Base-by-base conservation (phyloP, 2,113 vertebrate genomes). In the Meriones unguiculatus region DNA sequence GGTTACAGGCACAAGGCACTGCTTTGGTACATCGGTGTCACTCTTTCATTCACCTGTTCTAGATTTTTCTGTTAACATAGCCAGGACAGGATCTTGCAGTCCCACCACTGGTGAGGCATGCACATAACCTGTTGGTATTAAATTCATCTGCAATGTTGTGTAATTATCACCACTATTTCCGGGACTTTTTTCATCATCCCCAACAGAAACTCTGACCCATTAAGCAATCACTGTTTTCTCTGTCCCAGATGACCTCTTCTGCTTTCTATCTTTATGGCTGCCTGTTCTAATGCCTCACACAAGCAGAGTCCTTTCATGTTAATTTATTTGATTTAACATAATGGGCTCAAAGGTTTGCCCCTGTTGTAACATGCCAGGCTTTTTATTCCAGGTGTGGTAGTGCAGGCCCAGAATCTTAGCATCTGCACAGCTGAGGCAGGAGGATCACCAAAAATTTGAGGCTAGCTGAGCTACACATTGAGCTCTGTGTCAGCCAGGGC, bases 161-260 rank as follows among this genome's bases (percentile, higher is more conserved):
- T 22, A 92, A 72, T 22, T 30, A 50, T 17, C 38, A 28, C 32
- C 30, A 50, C 57, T 75, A 30, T 22, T 92, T 75, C 69, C 1
- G 2, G 57, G 70, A 82, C 35, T 2, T 75, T 50, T 91, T 81
- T 13, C 59, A 30, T 46, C 57, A 32, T 46, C 70, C n/a, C 41
- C 54, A 75, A 62, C 70, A 89, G 70, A 89, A 62, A 89, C 87
- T 75, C 70, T 89, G 72, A 75, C 70, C 87, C 87, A 46, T 89
- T 76, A 76, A 62, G 52, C 54, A 76, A 62, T 86, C 9, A 75
- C 38, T n/a, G 46, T 62, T 92, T 92, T 72, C 57, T 76, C 41
- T 62, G 7, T 17, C 25, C 24, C 57, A 46, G 69, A 28, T 92
- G 72, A 64, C 38, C 54, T 50, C 69, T 59, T 25, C 2, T 46